Base-by-base conservation (phyloP, 2,888 invertebrate species). In the Anthrax anthrax region DNA sequence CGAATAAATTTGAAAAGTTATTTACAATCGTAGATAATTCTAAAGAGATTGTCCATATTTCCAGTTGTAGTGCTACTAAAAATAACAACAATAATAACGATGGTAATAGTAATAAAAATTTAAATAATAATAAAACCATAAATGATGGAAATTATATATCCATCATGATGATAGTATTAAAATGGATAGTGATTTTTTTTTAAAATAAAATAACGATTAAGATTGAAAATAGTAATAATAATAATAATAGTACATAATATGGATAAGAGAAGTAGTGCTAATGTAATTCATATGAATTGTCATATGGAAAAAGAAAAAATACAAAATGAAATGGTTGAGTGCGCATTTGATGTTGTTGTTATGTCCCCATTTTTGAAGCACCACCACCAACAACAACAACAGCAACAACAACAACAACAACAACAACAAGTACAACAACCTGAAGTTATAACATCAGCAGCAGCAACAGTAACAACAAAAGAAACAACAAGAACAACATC, bases 301-400 rank as follows among this genome's bases (percentile, higher is more conserved):
- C 9, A 32, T 12, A 32, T 6, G 16, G 37, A 39, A 19, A 39
- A 13, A 32, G 18, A 32, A 10, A 19, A 44, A 9, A 12, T 44
- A 10, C 34, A 36, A 39, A 44, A 39, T 16, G 40, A 36, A 37
- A 45, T 18, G 40, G 40, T 37, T 40, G 36, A 45, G 37, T 46
- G 46, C 41, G 46, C 46, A 41, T n/a, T 37, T 18, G 10, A 23
- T 14, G 37, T 42, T 27, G n/a, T 19, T 18, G 36, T 27, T 18
- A 36, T 42, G 37, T 29, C 41, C 46, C 37, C 37, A 37, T 37
- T 45, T 16, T 16, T 36, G 17, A 36, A 18, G 17, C 37, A 36
- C 41, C 12, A 32, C 37, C 41, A 41, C 27, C 46, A 42, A 46
- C 41, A 46, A 46, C 46, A 32, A 41, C 37, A 19, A 46, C 27